phyloP scores from a whole-genome alignment of 2,113 vertebrate species.

The Chaenocephalus aceratus region DNA sequence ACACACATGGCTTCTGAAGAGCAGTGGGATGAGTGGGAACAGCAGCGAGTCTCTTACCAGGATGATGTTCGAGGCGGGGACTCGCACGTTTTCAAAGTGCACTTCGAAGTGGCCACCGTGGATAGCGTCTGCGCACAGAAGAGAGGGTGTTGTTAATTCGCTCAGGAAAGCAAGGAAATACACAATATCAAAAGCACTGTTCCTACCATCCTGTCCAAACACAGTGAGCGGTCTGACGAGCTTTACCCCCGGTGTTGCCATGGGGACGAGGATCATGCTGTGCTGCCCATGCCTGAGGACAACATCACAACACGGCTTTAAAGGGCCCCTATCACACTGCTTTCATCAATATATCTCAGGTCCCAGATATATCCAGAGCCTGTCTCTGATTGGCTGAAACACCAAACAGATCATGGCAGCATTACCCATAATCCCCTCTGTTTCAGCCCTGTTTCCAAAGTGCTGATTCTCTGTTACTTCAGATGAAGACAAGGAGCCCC shows the following conservation, averaged over 20 bases:
- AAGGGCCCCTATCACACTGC: not conserved
- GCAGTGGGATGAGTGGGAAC: not conserved
- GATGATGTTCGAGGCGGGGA: slow-evolving; percentile 90
- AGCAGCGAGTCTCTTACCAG: slow-evolving; percentile 81
- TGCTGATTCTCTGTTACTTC: no score
- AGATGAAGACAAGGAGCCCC: no score
- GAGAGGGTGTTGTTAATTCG: not conserved
- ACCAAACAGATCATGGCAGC: no score
- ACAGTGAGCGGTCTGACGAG: slow-evolving; percentile 89
- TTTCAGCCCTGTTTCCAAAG: no score
- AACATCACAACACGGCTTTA: slow-evolving; percentile 5
- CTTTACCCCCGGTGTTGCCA: slow-evolving; percentile 87
- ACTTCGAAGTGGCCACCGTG: slow-evolving; percentile 96
- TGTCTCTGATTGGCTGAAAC: no score
- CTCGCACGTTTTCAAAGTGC: slow-evolving; percentile 89
- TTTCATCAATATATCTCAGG: no score
- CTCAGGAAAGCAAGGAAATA: not conserved
- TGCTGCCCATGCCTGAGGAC: slow-evolving; percentile 87
- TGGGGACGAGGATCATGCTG: slow-evolving; percentile 93
- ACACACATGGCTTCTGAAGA: not conserved
- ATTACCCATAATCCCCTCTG: no score
- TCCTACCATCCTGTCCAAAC: slow-evolving; percentile 91
- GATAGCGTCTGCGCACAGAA: slow-evolving; percentile 84
- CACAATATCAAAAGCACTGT: not conserved
- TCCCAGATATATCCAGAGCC: no score